Evolutionary conservation across 1,140 invertebrate genomes (phyloP), one percentile per base, ranked within the genome.

Genomic region (Brachionus angularis): DNA sequence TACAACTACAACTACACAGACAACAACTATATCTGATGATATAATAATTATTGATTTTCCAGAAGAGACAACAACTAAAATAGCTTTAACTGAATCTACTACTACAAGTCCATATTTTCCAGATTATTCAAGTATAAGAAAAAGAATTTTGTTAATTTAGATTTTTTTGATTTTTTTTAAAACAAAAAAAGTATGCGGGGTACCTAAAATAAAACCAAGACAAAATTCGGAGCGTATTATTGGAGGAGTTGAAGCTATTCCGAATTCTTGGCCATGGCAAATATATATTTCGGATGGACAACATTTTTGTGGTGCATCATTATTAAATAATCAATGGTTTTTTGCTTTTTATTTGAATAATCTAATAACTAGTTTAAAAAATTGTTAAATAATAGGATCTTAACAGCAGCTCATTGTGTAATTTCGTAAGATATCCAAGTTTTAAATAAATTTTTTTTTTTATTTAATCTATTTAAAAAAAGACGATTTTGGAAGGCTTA

Each of bases 251-350:
- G 62, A 67, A 50, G 62, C 42, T 18, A 27, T 29, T 5, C 62
- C 62, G 7, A 67, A 67, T 27, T 47, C 42, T 5, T 67, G 62
- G 62, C 62, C 62, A 47, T 67, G 62, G 62, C 62, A 67, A 67
- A 42, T 67, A 4, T 67, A 67, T 50, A 21, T 67, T 8, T 18
- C 25, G 5, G 42, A 67, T 67, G 42, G 27, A 23, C 21, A 47
- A n/a, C 46, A 50, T 16, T 67, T 50, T 33, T 67, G 62, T 31
- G 62, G 62, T 7, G 62, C 39, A 14, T 14, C 62, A n/a, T 27
- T 67, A 14, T 1, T 67, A 46, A 67, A 67, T 21, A n/a, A 67
- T n/a, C n/a, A 67, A 36, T 67, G 62, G 62, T 58, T 25, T 5
- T 0, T 21, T 33, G 14, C 5, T 33, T 16, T 33, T 10, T 33